Evolutionary conservation across 2,888 invertebrate genomes (phyloP).

Genomic region (Synergus gifuensis): DNA sequence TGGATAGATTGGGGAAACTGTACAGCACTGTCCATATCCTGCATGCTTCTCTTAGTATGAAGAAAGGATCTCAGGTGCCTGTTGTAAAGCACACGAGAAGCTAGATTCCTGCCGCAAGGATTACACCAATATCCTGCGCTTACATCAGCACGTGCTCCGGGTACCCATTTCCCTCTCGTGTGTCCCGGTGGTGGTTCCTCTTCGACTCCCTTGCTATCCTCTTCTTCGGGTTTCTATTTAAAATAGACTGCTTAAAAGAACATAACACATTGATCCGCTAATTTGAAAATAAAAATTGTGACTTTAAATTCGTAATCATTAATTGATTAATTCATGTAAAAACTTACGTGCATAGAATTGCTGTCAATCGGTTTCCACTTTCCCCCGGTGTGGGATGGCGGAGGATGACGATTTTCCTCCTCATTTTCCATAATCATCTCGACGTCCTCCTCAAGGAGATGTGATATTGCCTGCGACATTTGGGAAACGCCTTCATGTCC

Average conservation of each 20-base stretch:
- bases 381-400: constrained; percentile 81
- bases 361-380: constrained; percentile 82
- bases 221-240: constrained; percentile 66
- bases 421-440: constrained; percentile 64
- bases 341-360: constrained; percentile 51
- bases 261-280: background rate
- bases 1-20: constrained; percentile 42
- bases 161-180: constrained; percentile 91
- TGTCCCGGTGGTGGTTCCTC: constrained; percentile 83
- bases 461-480: constrained; percentile 59
- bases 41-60: constrained; percentile 79
- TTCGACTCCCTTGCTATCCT: constrained; percentile 60
- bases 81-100: constrained; percentile 86
- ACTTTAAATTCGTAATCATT: background rate
- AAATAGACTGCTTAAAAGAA: constrained; percentile 21
- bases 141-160: constrained; percentile 79
- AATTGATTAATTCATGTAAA: no score
- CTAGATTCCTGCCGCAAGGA: constrained; percentile 87
- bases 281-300: no score
- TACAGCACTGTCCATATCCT: constrained; percentile 81
- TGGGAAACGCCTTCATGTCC: constrained; percentile 69
- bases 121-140: constrained; percentile 88
- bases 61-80: constrained; percentile 87
- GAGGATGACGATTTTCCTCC: constrained; percentile 77
- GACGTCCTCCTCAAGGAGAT: constrained; percentile 73